phyloP scores from a whole-genome alignment of 2,113 vertebrate species.

The Corvus moneduloides region DNA sequence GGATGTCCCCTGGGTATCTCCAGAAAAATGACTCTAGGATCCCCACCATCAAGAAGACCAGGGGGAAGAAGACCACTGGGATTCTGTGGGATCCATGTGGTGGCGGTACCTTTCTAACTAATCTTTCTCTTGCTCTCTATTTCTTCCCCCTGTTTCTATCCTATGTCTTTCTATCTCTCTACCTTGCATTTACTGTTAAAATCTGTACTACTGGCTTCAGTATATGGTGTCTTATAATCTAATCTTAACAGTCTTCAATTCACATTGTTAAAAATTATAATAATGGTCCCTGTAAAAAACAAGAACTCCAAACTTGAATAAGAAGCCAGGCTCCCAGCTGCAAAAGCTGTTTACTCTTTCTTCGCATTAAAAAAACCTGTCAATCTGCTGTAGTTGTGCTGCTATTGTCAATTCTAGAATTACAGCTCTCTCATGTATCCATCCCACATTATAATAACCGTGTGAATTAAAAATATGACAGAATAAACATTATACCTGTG shows the following conservation, averaged over 20 bases:
- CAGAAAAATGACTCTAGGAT: accelerated
- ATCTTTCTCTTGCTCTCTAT: not conserved
- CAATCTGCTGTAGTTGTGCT: not conserved
- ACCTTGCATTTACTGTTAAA: not conserved
- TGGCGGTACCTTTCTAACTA: not conserved
- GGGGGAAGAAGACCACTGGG: not conserved
- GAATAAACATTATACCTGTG: not conserved
- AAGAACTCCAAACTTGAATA: not conserved
- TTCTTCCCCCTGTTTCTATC: not conserved
- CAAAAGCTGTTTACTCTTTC: not conserved
- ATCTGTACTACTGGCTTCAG: not conserved
- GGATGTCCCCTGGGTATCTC: not conserved
- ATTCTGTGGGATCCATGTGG: not conserved
- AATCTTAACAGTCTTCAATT: not conserved
- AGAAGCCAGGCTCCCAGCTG: not conserved
- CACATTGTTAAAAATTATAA: not conserved
- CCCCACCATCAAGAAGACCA: not conserved
- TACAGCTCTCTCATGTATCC: not conserved
- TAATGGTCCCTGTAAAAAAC: not conserved
- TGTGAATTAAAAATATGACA: not conserved
- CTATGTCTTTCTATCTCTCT: not conserved
- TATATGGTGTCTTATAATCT: not conserved
- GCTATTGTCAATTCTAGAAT: not conserved
- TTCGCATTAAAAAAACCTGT: not conserved
- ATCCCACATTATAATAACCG: not conserved